phyloP scores from a whole-genome alignment of 2,797 vertebrate species.

The Scarus forsteni region DNA sequence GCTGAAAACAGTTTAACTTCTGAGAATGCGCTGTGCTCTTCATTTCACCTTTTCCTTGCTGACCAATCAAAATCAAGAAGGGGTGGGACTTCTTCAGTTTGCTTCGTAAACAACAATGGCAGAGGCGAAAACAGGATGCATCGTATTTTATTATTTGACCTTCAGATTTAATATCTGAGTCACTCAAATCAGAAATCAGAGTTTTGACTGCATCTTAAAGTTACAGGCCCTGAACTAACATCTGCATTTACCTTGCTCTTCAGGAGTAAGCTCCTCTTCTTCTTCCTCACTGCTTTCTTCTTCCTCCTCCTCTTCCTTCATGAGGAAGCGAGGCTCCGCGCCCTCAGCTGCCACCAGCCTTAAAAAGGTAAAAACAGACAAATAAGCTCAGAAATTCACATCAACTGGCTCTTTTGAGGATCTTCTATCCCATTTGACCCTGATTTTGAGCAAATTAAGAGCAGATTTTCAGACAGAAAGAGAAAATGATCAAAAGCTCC shows the following conservation, averaged over 20 bases:
- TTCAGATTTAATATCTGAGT: too few species aligned
- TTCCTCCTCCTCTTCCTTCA: conserved; percentile 73
- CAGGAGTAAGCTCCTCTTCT: conserved; percentile 91
- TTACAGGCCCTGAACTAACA: not conserved
- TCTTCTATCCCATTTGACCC: not conserved
- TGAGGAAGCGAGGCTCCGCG: conserved; percentile 86
- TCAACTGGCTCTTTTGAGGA: not conserved
- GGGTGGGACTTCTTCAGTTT: too few species aligned
- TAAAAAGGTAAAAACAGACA: conserved; percentile 13
- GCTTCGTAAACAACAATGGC: too few species aligned
- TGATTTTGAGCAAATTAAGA: not conserved
- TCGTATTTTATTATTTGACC: too few species aligned
- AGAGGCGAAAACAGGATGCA: too few species aligned
- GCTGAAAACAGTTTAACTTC: too few species aligned
- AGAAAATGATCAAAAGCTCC: not conserved
- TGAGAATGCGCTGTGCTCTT: too few species aligned
- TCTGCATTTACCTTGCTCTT: conserved; percentile 89
- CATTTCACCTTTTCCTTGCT: too few species aligned
- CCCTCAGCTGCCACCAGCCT: conserved; percentile 92
- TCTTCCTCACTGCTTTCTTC: conserved; percentile 93
- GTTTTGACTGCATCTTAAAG: too few species aligned
- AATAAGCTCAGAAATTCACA: not conserved
- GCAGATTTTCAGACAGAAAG: not conserved
- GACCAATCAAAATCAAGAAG: too few species aligned
- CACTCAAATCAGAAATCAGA: not conserved